Conservation (phyloP, 2,888 invertebrate species). For the Exocentrus adspersus region DNA sequence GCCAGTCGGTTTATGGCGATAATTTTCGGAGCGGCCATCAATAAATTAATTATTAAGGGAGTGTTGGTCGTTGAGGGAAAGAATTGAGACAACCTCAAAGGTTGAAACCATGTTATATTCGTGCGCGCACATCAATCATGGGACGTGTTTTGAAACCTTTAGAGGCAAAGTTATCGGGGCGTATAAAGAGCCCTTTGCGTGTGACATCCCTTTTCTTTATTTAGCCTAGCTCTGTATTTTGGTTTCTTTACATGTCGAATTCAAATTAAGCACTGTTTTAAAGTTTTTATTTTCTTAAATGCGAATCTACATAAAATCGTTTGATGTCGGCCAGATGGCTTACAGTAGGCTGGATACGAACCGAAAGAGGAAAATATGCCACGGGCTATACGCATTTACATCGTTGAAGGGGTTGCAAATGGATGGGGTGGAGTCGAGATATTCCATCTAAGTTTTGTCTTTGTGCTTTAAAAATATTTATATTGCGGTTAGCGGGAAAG, state of each 20-base stretch:
- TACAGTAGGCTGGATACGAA: conserved; percentile 55
- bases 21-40: conserved; percentile 7
- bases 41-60: no score
- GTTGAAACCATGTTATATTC: neutral
- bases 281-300: conserved; percentile 63
- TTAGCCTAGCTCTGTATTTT: conserved; percentile 49
- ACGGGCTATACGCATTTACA: conserved; percentile 61
- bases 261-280: conserved; percentile 62
- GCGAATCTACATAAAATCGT: conserved; percentile 63
- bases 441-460: conserved; percentile 62
- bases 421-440: conserved; percentile 58
- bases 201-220: conserved; percentile 38
- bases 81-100: neutral
- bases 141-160: conserved; percentile 23
- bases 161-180: conserved; percentile 26
- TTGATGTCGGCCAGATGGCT: conserved; percentile 62
- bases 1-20: neutral
- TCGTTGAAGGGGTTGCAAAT: conserved; percentile 59
- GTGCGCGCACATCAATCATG: conserved; percentile 28
- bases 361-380: conserved; percentile 55
- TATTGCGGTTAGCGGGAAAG: conserved; percentile 53
- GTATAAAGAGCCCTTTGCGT: conserved; percentile 32
- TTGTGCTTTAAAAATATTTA: conserved; percentile 63
- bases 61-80: no score
- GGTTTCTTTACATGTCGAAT: conserved; percentile 58